These are phyloP conservation scores for Stramonita haemastoma DNA, from an alignment of 2,888 invertebrate genomes.

Conservation along the genomic window DNA sequence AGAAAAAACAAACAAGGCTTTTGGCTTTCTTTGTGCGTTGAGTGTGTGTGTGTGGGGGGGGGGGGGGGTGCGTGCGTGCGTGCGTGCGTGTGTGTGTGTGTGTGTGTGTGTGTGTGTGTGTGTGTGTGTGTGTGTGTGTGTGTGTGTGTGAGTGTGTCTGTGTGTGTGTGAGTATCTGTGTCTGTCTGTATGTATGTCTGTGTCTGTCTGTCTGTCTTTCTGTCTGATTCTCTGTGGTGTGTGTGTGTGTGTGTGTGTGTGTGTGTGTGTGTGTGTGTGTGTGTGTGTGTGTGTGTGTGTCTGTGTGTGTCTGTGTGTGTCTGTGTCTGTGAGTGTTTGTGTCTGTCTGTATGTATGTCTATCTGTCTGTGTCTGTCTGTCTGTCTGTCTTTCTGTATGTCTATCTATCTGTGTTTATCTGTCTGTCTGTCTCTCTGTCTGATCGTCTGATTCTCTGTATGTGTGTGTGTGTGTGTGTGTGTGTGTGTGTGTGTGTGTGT, in stretches of 20 bases:
- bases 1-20: too few relatives aligned
- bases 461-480: too few relatives aligned
- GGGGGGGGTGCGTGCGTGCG: not conserved
- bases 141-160: not conserved
- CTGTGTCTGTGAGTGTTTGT: not conserved
- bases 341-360: too few relatives aligned
- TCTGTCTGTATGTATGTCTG: not conserved
- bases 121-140: not conserved
- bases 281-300: constrained; percentile 14
- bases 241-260: not conserved
- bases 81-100: constrained; percentile 12
- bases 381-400: too few relatives aligned
- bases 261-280: constrained; percentile 10
- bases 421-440: too few relatives aligned
- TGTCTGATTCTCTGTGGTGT: not conserved
- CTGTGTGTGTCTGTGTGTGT: constrained; percentile 2
- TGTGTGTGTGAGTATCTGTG: not conserved
- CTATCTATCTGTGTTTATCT: too few relatives aligned
- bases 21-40: too few relatives aligned
- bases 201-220: not conserved
- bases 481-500: too few relatives aligned
- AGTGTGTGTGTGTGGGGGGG: not conserved
- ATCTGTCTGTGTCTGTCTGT: too few relatives aligned
- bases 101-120: not conserved
- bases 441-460: too few relatives aligned